Conservation (phyloP, 2,113 vertebrate genomes). For the Callaeas wilsoni region DNA sequence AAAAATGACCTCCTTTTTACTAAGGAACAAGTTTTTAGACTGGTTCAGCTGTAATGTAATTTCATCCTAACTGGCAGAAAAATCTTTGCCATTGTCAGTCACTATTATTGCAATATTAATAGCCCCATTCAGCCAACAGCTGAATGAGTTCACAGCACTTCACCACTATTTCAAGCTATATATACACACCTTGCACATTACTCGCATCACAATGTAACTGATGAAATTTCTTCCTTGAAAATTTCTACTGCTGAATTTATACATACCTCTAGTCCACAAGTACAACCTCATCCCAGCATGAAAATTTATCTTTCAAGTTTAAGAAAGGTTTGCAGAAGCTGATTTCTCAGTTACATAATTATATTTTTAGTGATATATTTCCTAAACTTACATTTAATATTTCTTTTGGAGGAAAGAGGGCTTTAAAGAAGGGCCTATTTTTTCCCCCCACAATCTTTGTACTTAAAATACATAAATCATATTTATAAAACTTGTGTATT, state of each 20-base stretch:
- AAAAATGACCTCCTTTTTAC: not conserved
- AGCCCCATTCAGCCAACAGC: not conserved
- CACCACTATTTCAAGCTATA: not conserved
- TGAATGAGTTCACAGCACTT: not conserved
- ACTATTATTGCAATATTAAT: not conserved
- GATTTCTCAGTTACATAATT: not conserved
- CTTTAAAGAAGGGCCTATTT: not conserved
- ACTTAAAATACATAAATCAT: not conserved
- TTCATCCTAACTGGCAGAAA: not conserved
- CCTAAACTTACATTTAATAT: not conserved
- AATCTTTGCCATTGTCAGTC: not conserved
- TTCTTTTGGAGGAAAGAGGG: not conserved
- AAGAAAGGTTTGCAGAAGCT: not conserved
- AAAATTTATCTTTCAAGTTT: not conserved
- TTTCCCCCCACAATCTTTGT: rapidly evolving
- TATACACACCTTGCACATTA: not conserved
- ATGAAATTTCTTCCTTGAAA: not conserved
- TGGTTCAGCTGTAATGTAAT: not conserved
- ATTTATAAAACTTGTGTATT: not conserved
- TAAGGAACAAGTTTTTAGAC: not conserved
- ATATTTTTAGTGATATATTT: not conserved
- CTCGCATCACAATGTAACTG: not conserved
- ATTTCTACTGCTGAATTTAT: not conserved
- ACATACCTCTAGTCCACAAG: not conserved
- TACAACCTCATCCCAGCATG: not conserved